Conservation (phyloP, 2,888 invertebrate species). For the Tetramorium bicarinatum region DNA sequence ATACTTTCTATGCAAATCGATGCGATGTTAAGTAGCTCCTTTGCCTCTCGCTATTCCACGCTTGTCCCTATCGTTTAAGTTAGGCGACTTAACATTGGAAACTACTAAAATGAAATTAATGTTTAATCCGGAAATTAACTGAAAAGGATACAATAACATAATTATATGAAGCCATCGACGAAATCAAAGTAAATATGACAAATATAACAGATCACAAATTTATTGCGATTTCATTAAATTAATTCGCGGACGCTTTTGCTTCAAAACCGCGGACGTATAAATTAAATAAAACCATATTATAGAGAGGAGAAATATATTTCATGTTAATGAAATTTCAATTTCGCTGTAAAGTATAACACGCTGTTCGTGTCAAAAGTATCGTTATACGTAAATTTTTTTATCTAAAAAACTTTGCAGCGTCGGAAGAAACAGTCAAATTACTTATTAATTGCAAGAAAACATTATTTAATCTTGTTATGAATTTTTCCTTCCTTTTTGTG, state of each 20-base stretch:
- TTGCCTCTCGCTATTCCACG: constrained; percentile 27
- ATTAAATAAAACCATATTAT: constrained; percentile 24
- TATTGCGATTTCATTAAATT: constrained; percentile 25
- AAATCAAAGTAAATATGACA: neutral
- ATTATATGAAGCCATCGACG: neutral
- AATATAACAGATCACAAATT: constrained; percentile 30
- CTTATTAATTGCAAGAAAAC: neutral
- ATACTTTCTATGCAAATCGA: constrained; percentile 75
- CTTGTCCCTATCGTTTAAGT: constrained; percentile 31
- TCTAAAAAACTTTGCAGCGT: neutral
- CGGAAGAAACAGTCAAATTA: constrained; percentile 22
- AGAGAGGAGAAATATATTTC: constrained; percentile 14
- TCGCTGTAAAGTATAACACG: constrained; percentile 21
- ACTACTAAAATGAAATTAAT: constrained; percentile 6
- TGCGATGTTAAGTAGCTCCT: constrained; percentile 68
- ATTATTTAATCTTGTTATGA: neutral
- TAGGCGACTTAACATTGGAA: constrained; percentile 23
- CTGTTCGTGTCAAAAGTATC: neutral
- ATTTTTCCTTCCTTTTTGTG: neutral
- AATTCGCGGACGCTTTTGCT: constrained; percentile 4
- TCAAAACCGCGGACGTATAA: constrained; percentile 3
- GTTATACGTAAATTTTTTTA: constrained; percentile 11
- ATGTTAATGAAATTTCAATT: constrained; percentile 45
- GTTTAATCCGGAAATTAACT: constrained; percentile 33
- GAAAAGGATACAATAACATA: neutral